Base-by-base conservation (phyloP, 2,797 vertebrate genomes). In the Acanthurus leucopareius region DNA sequence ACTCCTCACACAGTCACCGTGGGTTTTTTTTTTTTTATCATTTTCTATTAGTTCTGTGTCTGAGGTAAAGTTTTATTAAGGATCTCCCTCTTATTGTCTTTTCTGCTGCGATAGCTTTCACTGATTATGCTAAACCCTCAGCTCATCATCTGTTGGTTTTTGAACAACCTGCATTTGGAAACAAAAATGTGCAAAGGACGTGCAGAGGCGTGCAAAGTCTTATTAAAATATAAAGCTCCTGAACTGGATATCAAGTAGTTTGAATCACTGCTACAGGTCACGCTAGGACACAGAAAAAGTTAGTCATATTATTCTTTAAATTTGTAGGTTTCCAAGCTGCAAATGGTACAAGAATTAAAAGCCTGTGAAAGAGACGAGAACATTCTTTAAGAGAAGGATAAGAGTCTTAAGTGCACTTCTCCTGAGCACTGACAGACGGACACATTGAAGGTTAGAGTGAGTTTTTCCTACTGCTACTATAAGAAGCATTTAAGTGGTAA, bases 151-250 rank as follows among this genome's bases (percentile, higher is more conserved):
- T 7, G 25, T 10, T 60, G 60, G 53, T 69, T 72, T 72, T 75
- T 82, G 40, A 56, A 70, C 77, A 75, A 54, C 47, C 53, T 74
- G 52, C 67, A 16, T 20, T 6, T 71, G 45, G 40, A 63, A 70
- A 67, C 60, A 59, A 54, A 77, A 72, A 32, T 67, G 28, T 79
- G 71, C 77, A 74, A 74, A 80, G 60, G 73, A 57, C 52, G 69
- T 86, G 83, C 75, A 84, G 82, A 81, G 85, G 77, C 44, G 47
- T 83, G 32, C 25, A 40, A 77, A 74, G 32, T 38, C 66, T 35
- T 73, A 77, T 78, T 66, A 65, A 73, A 84, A 85, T 32, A 10
- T 63, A 64, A 83, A 77, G n/a, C 17, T 69, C 69, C 70, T 62
- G 17, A 76, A 65, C 20, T 70, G 28, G 40, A 42, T 65, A 67